Evolutionary conservation across 2,888 invertebrate species (phyloP), one percentile per base, ranked within the genome.

Genomic region (Spisula solida): DNA sequence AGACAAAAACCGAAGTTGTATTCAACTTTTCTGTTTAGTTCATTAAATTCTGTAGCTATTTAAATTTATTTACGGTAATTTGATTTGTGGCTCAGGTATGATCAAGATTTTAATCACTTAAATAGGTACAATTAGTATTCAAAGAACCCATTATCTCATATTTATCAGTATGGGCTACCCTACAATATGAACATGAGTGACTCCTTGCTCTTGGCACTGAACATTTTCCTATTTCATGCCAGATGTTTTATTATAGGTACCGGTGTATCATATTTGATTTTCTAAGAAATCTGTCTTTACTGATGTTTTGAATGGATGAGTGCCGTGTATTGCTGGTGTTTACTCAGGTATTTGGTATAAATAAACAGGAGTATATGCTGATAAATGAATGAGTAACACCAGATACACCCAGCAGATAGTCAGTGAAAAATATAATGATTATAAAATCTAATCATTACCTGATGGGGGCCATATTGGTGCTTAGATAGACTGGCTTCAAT

Each of bases 361-460:
- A 75, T 75, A 75, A 75, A 75, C 75, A 75, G 60, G 25, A 25
- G 60, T n/a, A 25, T 66, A 66, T 66, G 60, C 60, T 66, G 60
- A 66, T 66, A 66, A 66, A 66, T 66, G 60, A 66, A 66, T 66
- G 60, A 66, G 60, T 66, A 66, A 66, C 25, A 25, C 60, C 60
- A 66, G 60, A 66, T 66, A 56, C n/a, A 66, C 25, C 25, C 6
- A 66, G 25, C n/a, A 10, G 60, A 66, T 66, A 66, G 60, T 66
- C 60, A 25, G 20, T 66, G 60, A 66, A 66, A 25, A 66, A 51
- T 10, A 20, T 10, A 20, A n/a, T 66, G 60, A 66, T 66, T 66
- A 66, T 66, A 66, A 66, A 25, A n/a, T 66, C 60, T n/a, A 66
- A 66, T 66, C 25, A 66, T 66, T 66, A 66, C 60, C 60, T 66